Conservation (phyloP, 1,140 invertebrate species). For the Plutomurus gul region DNA sequence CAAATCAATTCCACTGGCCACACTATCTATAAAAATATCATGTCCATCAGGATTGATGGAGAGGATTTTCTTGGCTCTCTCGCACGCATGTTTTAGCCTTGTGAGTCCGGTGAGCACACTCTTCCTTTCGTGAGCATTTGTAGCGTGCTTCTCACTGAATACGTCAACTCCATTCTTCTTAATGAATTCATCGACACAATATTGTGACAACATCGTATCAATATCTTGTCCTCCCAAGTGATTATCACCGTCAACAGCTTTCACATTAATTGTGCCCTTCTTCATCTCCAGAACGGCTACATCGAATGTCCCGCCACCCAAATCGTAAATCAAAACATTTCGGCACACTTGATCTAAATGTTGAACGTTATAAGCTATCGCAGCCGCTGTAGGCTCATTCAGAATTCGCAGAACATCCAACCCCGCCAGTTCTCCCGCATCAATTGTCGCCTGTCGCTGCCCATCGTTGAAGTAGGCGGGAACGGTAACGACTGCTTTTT, state of each 20-base stretch:
- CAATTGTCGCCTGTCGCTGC: conserved; percentile 64
- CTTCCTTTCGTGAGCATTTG: conserved; percentile 57
- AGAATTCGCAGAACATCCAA: conserved; percentile 64
- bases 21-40: conserved; percentile 90
- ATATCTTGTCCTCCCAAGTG: conserved; percentile 98
- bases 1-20: conserved; percentile 95
- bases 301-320: conserved; percentile 66
- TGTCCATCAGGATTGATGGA: conserved; percentile 88
- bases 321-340: conserved; percentile 62
- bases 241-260: conserved; percentile 86
- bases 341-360: conserved; percentile 67
- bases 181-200: conserved; percentile 96
- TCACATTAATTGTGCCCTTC: conserved; percentile 71
- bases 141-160: conserved; percentile 62
- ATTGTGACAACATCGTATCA: conserved; percentile 91
- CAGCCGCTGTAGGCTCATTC: conserved; percentile 66
- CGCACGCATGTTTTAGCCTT: conserved; percentile 78
- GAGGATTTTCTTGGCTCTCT: conserved; percentile 92
- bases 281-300: conserved; percentile 87
- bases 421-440: conserved; percentile 62
- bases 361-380: conserved; percentile 66
- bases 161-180: conserved; percentile 87
- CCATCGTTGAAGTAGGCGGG: conserved; percentile 67
- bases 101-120: conserved; percentile 60
- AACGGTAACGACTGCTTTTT: conserved; percentile 63